Base-by-base conservation (phyloP, 2,888 invertebrate genomes). In the Clostera curtula region DNA sequence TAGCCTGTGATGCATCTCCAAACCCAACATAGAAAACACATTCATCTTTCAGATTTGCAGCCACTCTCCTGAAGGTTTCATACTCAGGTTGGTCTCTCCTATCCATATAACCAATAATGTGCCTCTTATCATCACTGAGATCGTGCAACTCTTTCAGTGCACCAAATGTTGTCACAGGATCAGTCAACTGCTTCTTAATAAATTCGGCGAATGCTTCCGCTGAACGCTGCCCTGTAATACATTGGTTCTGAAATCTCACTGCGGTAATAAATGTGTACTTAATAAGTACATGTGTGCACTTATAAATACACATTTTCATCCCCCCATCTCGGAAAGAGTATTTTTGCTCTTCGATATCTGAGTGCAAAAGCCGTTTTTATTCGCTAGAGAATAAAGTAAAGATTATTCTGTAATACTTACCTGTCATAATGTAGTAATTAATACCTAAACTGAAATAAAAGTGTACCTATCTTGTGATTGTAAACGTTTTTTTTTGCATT, bases 11-110 rank as follows among this genome's bases (percentile, higher is more conserved):
- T 1, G 89, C 89, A 38, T 93, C 91, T 7, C 96, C 98, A 74
- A 96, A 92, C 1, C 96, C 96, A 54, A 90, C 93, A 70, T 94
- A 92, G 65, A 99, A 99, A 39, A 92, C 88, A 61, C 99, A 99
- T 59, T 99, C 98, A 60, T 99, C 96, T 62, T 98, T 93, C 5
- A 98, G 85, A 58, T 92, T 92, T 4, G 90, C 90, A 0, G 98
- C 95, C 3, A 93, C 93, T 56, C 90, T 88, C 24, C 93, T 86
- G 62, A 95, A 92, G 25, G 88, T 88, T 43, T 90, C 87, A 69
- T 95, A 97, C 56, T 95, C 93, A 0, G 90, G 88, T 51, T 92
- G 90, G 56, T 93, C 91, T 41, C 93, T 87, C 12, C 87, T 80
- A 49, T 93, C 93, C 77, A 97, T 96, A 67, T 95, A 97, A 1